Base-by-base conservation (phyloP, 2,888 invertebrate species). In the Odontothrips loti region DNA sequence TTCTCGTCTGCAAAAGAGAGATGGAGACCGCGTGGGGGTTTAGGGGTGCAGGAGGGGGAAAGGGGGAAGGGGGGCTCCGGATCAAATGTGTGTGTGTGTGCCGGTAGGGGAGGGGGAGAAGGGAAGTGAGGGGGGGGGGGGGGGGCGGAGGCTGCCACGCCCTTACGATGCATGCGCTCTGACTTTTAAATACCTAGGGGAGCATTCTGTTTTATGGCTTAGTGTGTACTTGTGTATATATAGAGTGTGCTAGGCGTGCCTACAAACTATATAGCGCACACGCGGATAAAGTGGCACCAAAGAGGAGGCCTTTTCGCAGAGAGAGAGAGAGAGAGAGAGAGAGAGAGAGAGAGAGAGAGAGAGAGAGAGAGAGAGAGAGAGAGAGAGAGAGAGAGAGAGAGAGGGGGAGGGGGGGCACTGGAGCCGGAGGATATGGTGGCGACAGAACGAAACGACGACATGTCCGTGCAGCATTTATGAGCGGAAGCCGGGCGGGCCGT, bases 141-240 rank as follows among this genome's bases (percentile, higher is more conserved):
- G 51, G 6, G 12, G 51, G 51, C 2, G 51, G 51, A 17, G 51
- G 51, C 51, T 12, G 51, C 51, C 23, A 12, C 23, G 68, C 23
- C 68, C 68, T 75, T 23, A 23, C 68, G 68, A 75, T 75, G 68
- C 68, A 75, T 75, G 68, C 68, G 68, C 68, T 27, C 68, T 75
- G 68, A 75, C 68, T 75, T 75, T 75, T 75, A 75, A 75, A 75
- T 75, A 75, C 68, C 68, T 75, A 23, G 27, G 68, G 68, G 68
- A 75, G 68, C 68, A 75, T 75, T 75, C 68, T 75, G 68, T 75
- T 75, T 75, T 75, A 75, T 27, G 68, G 68, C 58, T 58, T 58
- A 58, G 58, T 58, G 34, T 43, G 58, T 58, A 58, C 58, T 58
- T 58, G 58, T 58, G 20, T 58, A 51, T 51, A 51, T 51, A 51